These are phyloP conservation scores for Tricholaema leucomelas DNA, from an alignment of 2,113 vertebrate genomes.

Conservation along the genomic window DNA sequence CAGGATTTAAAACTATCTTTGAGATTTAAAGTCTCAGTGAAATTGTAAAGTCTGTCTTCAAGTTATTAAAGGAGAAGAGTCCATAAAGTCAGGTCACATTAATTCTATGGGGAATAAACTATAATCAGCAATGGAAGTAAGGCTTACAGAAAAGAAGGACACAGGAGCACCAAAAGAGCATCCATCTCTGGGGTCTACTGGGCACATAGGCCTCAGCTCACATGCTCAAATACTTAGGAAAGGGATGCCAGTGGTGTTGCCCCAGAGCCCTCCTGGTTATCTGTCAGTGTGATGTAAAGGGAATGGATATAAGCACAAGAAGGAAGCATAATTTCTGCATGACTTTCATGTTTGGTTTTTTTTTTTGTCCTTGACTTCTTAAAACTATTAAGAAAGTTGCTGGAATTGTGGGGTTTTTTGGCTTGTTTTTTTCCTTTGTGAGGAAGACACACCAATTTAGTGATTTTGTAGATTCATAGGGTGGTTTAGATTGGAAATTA, in stretches of 20 bases:
- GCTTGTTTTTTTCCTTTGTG: not conserved
- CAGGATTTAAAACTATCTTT: not conserved
- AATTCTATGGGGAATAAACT: not conserved
- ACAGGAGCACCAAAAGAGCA: not conserved
- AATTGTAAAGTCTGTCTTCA: not conserved
- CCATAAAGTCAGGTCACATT: not conserved
- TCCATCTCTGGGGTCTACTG: not conserved
- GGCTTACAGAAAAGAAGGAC: not conserved
- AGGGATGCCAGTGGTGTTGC: not conserved
- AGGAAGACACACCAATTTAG: not conserved
- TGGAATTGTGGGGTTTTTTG: not conserved
- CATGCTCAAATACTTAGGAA: not conserved
- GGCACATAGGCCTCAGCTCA: fast-evolving
- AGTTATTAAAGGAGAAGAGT: not conserved
- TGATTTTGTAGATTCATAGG: not conserved
- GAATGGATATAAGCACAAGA: not conserved
- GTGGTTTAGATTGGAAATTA: no score
- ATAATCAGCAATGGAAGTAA: not conserved
- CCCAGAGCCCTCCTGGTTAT: not conserved
- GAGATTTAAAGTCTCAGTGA: not conserved
- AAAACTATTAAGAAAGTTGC: not conserved
- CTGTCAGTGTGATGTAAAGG: not conserved
- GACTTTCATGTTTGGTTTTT: not conserved
- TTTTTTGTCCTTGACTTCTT: not conserved
- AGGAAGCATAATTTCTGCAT: not conserved